Base-by-base conservation (phyloP, 2,888 invertebrate genomes). In the Serripes groenlandicus region DNA sequence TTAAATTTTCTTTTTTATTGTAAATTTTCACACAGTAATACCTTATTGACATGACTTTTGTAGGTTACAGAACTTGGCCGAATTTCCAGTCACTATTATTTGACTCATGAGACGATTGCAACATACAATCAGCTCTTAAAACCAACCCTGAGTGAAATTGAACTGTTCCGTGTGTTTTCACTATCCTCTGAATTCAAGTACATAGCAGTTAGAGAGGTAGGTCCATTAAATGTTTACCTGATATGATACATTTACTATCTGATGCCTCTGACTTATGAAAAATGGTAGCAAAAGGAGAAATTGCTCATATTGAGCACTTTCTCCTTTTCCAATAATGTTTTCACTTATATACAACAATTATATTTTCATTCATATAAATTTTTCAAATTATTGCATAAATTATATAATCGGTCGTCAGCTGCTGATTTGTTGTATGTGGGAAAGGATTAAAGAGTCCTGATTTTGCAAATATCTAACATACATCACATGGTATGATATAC, bases 31-130 rank as follows among this genome's bases (percentile, higher is more conserved):
- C n/a, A n/a, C n/a, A n/a, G n/a, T n/a, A n/a, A n/a, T n/a, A n/a
- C n/a, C n/a, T n/a, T n/a, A n/a, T n/a, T n/a, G n/a, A n/a, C n/a
- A n/a, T n/a, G n/a, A n/a, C n/a, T n/a, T n/a, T 37, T 66, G 7
- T 66, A 97, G 93, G 97, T 98, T 0, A 99, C 99, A 0, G 99
- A 99, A 95, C 95, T 99, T 15, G 99, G 99, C 0, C 96, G 99
- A 52, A 99, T 99, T 93, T 98, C 99, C 3, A 99, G 99, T 0
- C 99, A 99, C 95, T 84, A 97, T 96, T 99, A 99, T 95, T 98
- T 99, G 93, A 98, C 99, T 0, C 97, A 98, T 94, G 99, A 99
- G 89, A 98, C 99, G 0, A 99, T 99, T 97, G 96, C 97, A 90
- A 97, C 98, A 0, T 99, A 99, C 95, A 99, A 99, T 95, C 98